Percentiles rank a stretch among this genome's conserved stretches.
Evolutionary conservation across 2,797 vertebrate genomes (phyloP).

Genomic region (Bovichtus variegatus): DNA sequence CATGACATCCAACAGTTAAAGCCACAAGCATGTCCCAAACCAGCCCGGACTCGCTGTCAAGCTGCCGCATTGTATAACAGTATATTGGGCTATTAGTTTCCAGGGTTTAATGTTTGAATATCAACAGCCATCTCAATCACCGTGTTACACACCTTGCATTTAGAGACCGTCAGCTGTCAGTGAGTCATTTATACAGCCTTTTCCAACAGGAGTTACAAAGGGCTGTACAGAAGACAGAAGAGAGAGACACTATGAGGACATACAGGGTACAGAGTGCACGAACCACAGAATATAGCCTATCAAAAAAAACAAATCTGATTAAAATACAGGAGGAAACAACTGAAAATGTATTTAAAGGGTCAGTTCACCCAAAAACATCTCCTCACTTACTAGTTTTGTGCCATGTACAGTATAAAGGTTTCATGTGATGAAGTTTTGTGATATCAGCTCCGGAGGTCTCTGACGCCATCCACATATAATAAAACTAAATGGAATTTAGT

Average conservation of each 20-base stretch:
- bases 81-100: constrained; percentile 16
- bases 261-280: neutral
- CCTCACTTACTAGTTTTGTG: neutral
- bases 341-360: neutral
- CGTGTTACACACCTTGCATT: constrained; percentile 1
- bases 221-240: neutral
- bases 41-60: constrained; percentile 41
- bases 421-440: neutral
- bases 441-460: neutral
- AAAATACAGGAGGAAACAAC: neutral
- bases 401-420: neutral
- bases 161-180: constrained; percentile 48
- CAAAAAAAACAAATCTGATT: no score
- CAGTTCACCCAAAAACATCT: neutral
- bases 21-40: constrained; percentile 30
- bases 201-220: constrained; percentile 34
- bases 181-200: constrained; percentile 30
- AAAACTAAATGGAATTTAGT: no score
- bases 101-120: constrained; percentile 39
- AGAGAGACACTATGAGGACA: neutral
- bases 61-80: constrained; percentile 12
- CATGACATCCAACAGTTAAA: constrained; percentile 43
- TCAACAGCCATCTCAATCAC: constrained; percentile 36
- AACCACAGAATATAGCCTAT: constrained; percentile 2
- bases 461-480: neutral